Conservation (phyloP, 1,140 invertebrate genomes). For the Platyscapa corneri region DNA sequence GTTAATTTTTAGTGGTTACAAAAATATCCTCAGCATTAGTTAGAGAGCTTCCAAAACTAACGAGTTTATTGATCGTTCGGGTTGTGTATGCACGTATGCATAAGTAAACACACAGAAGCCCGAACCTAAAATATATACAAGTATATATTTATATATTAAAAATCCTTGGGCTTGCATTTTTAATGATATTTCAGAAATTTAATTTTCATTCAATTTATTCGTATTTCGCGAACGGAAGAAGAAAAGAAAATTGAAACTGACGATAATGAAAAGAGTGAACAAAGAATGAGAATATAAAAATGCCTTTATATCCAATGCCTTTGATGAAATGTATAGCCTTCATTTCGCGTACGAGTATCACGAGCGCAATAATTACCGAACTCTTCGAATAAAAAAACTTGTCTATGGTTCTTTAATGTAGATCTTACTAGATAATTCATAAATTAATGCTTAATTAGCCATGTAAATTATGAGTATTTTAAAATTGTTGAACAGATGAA, state of each 20-base stretch:
- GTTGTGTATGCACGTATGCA: conserved; percentile 24
- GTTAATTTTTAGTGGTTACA: conserved; percentile 68
- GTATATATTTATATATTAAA: not conserved
- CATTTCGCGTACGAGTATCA: conserved; percentile 37
- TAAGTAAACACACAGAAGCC: conserved; percentile 49
- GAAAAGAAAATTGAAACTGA: conserved; percentile 49
- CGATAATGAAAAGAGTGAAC: conserved; percentile 54
- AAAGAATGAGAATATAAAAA: conserved; percentile 62
- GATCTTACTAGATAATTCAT: conserved; percentile 12
- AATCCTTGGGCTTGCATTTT: not conserved
- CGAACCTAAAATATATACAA: conserved; percentile 54
- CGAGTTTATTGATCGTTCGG: conserved; percentile 23
- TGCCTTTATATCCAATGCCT: conserved; percentile 67
- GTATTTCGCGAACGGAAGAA: conserved; percentile 21
- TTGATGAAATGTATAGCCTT: conserved; percentile 42
- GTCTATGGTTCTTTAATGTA: not conserved
- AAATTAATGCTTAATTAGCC: conserved; percentile 19
- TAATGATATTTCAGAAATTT: conserved; percentile 1
- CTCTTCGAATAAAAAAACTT: conserved; percentile 1
- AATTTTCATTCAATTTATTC: not conserved
- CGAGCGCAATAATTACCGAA: conserved; percentile 37
- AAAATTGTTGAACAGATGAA: conserved; percentile 5
- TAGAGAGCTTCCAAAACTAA: conserved; percentile 69
- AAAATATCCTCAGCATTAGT: conserved; percentile 71
- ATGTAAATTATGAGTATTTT: conserved; percentile 36